Percentiles rank a stretch among this genome's conserved stretches.
Evolutionary conservation across 2,888 invertebrate genomes (phyloP).

Genomic region (Cancer borealis): DNA sequence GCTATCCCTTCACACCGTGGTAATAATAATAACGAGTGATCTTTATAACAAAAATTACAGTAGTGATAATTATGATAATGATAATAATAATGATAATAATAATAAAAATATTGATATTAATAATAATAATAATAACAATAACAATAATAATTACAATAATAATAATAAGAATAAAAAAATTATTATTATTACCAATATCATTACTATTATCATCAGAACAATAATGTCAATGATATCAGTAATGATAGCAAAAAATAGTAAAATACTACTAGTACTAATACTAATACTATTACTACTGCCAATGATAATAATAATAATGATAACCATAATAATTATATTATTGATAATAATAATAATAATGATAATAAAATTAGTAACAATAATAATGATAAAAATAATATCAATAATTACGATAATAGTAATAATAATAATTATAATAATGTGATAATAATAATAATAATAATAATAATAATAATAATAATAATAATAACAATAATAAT

Average conservation of each 20-base stretch:
- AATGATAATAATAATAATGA: background rate
- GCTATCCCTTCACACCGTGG: background rate
- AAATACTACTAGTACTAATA: background rate
- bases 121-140: background rate
- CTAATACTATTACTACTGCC: background rate
- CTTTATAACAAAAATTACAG: background rate
- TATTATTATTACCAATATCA: background rate
- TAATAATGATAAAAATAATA: too few relatives aligned
- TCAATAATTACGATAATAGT: too few relatives aligned
- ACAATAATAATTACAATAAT: background rate
- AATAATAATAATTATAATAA: too few relatives aligned
- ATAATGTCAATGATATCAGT: background rate
- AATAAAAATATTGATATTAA: background rate
- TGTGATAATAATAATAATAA: too few relatives aligned
- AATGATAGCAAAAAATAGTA: background rate
- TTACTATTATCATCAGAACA: background rate
- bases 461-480: too few relatives aligned
- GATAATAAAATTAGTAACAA: too few relatives aligned
- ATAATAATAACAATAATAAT: background rate
- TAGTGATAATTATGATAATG: background rate
- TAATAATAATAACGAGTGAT: background rate
- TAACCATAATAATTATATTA: background rate
- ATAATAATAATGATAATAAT: background rate
- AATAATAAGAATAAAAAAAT: background rate
- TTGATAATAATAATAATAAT: background rate